Evolutionary conservation across 2,113 vertebrate species (phyloP).

Genomic region (Craseonycteris thonglongyai): DNA sequence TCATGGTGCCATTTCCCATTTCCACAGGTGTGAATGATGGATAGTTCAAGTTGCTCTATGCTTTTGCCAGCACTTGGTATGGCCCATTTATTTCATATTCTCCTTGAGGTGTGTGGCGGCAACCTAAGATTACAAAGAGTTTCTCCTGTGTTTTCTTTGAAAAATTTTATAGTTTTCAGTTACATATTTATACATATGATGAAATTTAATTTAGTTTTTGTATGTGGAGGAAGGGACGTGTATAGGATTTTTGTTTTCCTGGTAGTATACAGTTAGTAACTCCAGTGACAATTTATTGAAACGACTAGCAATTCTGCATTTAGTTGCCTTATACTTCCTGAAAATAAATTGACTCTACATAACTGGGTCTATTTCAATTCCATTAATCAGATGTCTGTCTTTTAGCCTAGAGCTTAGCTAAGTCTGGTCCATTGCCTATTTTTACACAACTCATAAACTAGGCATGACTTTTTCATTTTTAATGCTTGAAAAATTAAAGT

Average conservation of each 20-base stretch:
- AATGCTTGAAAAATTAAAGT: not conserved
- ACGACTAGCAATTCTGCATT: not conserved
- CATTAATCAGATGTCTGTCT: not conserved
- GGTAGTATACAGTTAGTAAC: rapidly evolving
- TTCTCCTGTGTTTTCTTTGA: not conserved
- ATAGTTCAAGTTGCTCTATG: not conserved
- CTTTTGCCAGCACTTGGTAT: not conserved
- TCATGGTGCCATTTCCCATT: not conserved
- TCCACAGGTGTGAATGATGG: not conserved
- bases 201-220: not conserved
- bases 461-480: not conserved
- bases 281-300: not conserved
- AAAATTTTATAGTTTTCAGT: not conserved
- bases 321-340: not conserved
- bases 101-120: too few relatives aligned
- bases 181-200: not conserved
- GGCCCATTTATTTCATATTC: not conserved
- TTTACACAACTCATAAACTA: not conserved
- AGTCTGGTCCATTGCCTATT: not conserved
- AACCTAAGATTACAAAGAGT: not conserved
- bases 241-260: not conserved
- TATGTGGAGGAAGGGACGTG: not conserved
- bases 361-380: not conserved
- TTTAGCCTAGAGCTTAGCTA: not conserved
- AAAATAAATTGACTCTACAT: not conserved